A percentile compares a stretch with the other conserved stretches of the same genome.
Evolutionary conservation across 2,888 invertebrate species (phyloP).

Genomic region (Leptothorax acervorum): DNA sequence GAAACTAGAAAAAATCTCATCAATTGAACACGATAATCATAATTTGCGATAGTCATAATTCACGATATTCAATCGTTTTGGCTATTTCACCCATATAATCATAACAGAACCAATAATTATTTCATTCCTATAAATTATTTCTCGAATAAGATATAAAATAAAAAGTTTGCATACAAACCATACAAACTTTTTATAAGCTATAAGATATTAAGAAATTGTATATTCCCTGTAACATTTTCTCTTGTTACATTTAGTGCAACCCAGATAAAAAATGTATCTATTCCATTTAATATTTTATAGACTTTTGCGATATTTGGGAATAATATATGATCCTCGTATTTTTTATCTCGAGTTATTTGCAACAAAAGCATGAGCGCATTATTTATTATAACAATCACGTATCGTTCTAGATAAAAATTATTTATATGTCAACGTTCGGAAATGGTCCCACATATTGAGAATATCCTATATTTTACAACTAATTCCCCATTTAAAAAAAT

Average conservation of each 20-base stretch:
- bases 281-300: background rate
- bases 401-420: conserved; percentile 30
- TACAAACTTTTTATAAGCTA: conserved; percentile 6
- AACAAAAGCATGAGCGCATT: conserved; percentile 4
- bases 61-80: conserved; percentile 1
- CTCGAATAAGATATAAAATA: background rate
- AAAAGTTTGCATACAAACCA: background rate
- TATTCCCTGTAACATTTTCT: background rate
- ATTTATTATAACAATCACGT: conserved; percentile 6
- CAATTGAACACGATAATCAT: conserved; percentile 2
- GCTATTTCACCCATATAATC: background rate
- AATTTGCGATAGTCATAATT: background rate
- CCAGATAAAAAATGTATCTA: background rate
- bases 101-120: background rate
- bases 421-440: conserved; percentile 19
- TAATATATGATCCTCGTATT: background rate
- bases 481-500: background rate
- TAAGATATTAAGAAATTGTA: conserved; percentile 20
- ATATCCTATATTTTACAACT: conserved; percentile 28
- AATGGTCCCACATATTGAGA: conserved; percentile 8
- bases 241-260: conserved; percentile 4
- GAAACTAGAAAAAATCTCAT: background rate
- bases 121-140: background rate
- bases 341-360: background rate
- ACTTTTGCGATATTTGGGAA: conserved; percentile 4